Evolutionary conservation across 2,113 vertebrate genomes (phyloP), one percentile per base, ranked within the genome.

Genomic region (Dicaeum eximium): DNA sequence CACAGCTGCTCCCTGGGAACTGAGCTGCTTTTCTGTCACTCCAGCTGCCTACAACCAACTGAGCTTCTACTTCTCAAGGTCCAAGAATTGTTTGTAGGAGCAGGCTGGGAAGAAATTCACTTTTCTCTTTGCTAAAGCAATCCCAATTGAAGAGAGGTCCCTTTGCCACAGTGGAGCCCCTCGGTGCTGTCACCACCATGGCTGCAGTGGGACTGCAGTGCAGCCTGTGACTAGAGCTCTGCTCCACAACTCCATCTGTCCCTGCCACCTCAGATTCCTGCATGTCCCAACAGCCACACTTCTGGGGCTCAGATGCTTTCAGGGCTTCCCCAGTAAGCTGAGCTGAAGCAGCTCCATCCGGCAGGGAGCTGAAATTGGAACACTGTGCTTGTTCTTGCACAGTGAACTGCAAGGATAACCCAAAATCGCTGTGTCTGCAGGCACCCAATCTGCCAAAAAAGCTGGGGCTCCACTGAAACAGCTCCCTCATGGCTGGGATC

Each of bases 181-280:
- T 35, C 0, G 14, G 16, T 31, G 80, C 86, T 62, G 67, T 38
- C 62, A 40, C 14, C 50, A 11, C 1, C 18, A 1, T 0, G 1
- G 44, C 60, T 42, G n/a, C 67, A 48, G n/a, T n/a, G 0, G 6
- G 61, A 27, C 31, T 6, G 5, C 9, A 4, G 48, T 1, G 33
- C 92, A 93, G 62, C 33, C 73, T 23, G 74, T 0, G 1, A 20
- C 37, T 83, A 35, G 70, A 69, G 74, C 50, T 45, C 71, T 0
- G 0, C 38, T 80, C 21, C 15, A 2, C 35, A 35, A 4, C 40
- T 40, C 95, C 86, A 85, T 57, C 88, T 96, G 80, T 30, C 53
- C 86, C 95, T 96, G 92, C 69, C 95, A 80, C 69, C 89, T 83
- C 14, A 0, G 14, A 89, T 93, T 80, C 80, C 58, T 60, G 91